phyloP scores from a whole-genome alignment of 2,888 invertebrate species.

The Calephelis perditalis region DNA sequence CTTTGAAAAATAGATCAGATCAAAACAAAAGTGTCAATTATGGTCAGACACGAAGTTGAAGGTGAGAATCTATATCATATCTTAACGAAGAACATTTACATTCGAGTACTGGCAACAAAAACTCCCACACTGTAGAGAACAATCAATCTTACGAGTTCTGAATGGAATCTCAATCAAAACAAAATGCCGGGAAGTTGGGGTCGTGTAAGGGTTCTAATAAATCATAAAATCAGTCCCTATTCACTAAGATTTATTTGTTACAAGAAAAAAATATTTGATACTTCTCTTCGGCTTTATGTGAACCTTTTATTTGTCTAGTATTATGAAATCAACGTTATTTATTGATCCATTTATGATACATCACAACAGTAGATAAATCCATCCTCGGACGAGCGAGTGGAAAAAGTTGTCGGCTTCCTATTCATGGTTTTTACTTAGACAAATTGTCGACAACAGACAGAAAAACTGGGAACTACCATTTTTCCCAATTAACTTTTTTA shows the following conservation, averaged over 20 bases:
- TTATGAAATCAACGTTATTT: slow-evolving; percentile 56
- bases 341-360: too few relatives aligned
- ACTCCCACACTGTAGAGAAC: slow-evolving; percentile 69
- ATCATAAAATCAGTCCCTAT: slow-evolving; percentile 76
- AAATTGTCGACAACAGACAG: too few relatives aligned
- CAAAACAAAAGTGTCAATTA: slow-evolving; percentile 8
- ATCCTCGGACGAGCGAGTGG: too few relatives aligned
- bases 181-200: slow-evolving; percentile 66
- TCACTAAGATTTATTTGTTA: slow-evolving; percentile 66
- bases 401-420: too few relatives aligned
- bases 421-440: too few relatives aligned
- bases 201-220: slow-evolving; percentile 70
- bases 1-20: too few relatives aligned
- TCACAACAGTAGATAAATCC: too few relatives aligned
- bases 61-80: slow-evolving; percentile 9
- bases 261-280: slow-evolving; percentile 62
- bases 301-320: slow-evolving; percentile 66
- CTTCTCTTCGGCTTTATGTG: slow-evolving; percentile 44
- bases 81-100: slow-evolving; percentile 62
- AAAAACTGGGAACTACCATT: too few relatives aligned
- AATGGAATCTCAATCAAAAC: slow-evolving; percentile 76
- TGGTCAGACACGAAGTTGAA: not conserved
- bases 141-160: slow-evolving; percentile 71
- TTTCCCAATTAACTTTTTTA: too few relatives aligned
- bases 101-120: slow-evolving; percentile 62